Evolutionary conservation across 1,140 invertebrate species (phyloP).

Genomic region (Trichonephila clavipes): DNA sequence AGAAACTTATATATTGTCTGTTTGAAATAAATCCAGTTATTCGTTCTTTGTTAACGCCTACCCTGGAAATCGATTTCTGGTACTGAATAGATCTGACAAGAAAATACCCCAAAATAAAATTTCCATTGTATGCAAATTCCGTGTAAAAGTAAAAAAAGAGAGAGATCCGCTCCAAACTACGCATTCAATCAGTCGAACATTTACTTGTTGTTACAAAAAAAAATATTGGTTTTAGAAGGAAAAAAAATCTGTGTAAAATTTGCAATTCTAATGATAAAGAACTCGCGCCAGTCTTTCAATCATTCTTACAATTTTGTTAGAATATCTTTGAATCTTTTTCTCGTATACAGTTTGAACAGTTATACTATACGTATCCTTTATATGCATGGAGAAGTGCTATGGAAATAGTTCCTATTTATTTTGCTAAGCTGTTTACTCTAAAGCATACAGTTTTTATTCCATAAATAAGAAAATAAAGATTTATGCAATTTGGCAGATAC

Average conservation of each 20-base stretch:
- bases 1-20: background rate
- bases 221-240: background rate
- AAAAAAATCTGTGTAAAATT: slow-evolving; percentile 9
- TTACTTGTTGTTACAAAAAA: slow-evolving; percentile 25
- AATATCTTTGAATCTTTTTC: slow-evolving; percentile 13
- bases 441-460: no score
- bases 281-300: background rate
- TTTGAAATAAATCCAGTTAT: background rate
- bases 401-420: background rate
- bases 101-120: background rate
- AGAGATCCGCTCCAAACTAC: background rate
- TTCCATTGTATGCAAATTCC: slow-evolving; percentile 15
- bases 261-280: slow-evolving; percentile 35
- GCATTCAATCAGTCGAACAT: slow-evolving; percentile 27
- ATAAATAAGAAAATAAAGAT: no score
- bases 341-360: background rate
- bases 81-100: slow-evolving; percentile 21
- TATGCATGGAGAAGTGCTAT: background rate
- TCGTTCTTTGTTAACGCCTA: slow-evolving; percentile 17
- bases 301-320: slow-evolving; percentile 7
- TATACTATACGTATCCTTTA: background rate
- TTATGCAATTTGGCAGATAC: no score
- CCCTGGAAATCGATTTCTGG: background rate
- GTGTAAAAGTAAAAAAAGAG: background rate
- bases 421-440: no score